A percentile compares a stretch with the other conserved stretches of the same genome.
Conservation (phyloP, 2,888 invertebrate species). For the Pomacea canaliculata region DNA sequence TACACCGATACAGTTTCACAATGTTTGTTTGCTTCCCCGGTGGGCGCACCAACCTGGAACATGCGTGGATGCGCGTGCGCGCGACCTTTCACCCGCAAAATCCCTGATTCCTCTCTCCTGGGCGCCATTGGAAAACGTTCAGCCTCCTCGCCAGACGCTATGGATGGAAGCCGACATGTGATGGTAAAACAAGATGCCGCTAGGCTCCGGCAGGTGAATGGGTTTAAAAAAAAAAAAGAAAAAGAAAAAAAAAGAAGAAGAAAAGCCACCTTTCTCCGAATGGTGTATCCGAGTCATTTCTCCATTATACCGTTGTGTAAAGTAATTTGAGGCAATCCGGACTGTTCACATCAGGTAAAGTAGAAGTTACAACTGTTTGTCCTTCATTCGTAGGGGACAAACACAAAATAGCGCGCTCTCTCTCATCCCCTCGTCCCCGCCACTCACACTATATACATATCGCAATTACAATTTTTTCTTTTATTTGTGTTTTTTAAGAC, state of each 20-base stretch:
- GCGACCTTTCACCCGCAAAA: not conserved
- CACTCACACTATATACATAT: too few species aligned
- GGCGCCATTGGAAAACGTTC: slow-evolving; percentile 5
- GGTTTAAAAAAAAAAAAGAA: not conserved
- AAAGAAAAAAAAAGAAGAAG: not conserved
- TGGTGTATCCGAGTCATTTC: not conserved
- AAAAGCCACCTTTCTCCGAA: not conserved
- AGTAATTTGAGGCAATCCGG: too few species aligned
- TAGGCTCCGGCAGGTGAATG: not conserved
- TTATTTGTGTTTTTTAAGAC: too few species aligned
- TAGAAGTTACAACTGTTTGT: too few species aligned
- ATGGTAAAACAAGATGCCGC: not conserved
- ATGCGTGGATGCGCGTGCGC: not conserved
- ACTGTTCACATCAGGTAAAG: too few species aligned
- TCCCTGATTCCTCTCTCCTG: not conserved
- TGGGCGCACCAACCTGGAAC: slow-evolving; percentile 5
- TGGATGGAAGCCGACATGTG: not conserved
- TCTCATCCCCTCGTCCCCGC: too few species aligned
- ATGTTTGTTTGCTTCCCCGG: slow-evolving; percentile 9
- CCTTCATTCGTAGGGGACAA: too few species aligned
- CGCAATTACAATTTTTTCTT: too few species aligned
- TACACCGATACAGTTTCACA: slow-evolving; percentile 3
- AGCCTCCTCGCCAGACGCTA: not conserved
- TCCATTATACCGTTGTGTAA: too few species aligned
- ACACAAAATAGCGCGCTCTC: too few species aligned